Evolutionary conservation across 2,888 invertebrate genomes (phyloP).

Genomic region (Deroplatys truncata): DNA sequence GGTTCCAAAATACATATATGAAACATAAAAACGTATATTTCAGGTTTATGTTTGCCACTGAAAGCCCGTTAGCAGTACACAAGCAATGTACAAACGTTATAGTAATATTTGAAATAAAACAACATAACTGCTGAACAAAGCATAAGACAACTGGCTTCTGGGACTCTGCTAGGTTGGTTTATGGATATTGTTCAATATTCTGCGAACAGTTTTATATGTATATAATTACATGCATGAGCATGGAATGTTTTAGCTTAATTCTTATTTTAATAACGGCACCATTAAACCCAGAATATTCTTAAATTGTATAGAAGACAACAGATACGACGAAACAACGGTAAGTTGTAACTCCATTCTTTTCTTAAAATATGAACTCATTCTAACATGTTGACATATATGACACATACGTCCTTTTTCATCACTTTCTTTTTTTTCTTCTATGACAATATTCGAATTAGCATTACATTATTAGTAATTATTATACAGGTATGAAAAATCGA

Average conservation of each 20-base stretch:
- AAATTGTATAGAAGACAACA: neutral
- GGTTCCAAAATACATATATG: neutral
- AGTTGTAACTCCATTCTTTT: neutral
- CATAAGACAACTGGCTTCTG: neutral
- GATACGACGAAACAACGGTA: neutral
- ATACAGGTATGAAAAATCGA: slow-evolving; percentile 29
- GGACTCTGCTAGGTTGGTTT: neutral
- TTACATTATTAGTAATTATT: slow-evolving; percentile 8
- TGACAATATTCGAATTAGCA: neutral
- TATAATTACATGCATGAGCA: neutral
- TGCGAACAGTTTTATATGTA: neutral
- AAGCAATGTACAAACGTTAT: neutral
- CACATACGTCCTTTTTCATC: neutral
- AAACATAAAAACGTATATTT: neutral
- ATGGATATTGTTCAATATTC: neutral
- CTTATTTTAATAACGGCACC: neutral
- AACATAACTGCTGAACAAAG: neutral
- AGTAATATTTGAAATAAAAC: neutral
- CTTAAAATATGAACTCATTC: slow-evolving; percentile 5
- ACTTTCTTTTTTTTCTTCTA: neutral
- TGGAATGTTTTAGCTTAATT: neutral
- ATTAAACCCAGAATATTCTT: neutral
- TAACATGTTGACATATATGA: neutral
- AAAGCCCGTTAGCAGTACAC: neutral
- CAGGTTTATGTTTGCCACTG: neutral